phyloP scores from a whole-genome alignment of 2,113 vertebrate genomes.

The Sylvilagus bachmani region DNA sequence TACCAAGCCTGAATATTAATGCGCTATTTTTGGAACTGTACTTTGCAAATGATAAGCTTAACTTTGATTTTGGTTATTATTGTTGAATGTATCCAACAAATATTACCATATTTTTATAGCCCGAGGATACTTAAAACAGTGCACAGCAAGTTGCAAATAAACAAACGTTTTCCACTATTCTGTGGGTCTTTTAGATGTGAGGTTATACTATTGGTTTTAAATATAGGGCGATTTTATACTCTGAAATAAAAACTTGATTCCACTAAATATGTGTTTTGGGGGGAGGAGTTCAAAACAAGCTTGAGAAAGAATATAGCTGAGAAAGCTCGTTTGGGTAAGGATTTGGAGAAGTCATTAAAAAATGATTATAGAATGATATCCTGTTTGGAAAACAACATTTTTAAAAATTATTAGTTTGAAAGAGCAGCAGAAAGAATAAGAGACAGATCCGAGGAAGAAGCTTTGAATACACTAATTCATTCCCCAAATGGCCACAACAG shows the following conservation, averaged over 20 bases:
- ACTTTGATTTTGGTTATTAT: constrained; percentile 42
- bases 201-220: constrained; percentile 53
- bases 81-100: constrained; percentile 45
- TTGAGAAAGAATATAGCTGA: background rate
- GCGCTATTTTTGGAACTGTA: constrained; percentile 64
- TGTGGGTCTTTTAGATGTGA: background rate
- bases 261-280: background rate
- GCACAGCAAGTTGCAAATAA: background rate
- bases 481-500: too few species aligned
- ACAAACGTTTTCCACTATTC: background rate
- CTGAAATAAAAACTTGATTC: constrained; percentile 42
- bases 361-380: background rate
- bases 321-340: constrained; percentile 14
- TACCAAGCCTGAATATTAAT: constrained; percentile 22
- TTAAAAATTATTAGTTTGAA: background rate
- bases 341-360: constrained; percentile 43
- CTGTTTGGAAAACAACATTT: constrained; percentile 50
- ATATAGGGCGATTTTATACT: constrained; percentile 11
- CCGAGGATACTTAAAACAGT: constrained; percentile 25
- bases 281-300: constrained; percentile 45
- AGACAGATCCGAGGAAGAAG: too few species aligned
- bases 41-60: constrained; percentile 49
- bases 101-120: constrained; percentile 20
- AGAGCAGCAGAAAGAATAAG: too few species aligned
- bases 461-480: too few species aligned